phyloP scores from a whole-genome alignment of 1,140 invertebrate genomes.

The Chymomyza costata region DNA sequence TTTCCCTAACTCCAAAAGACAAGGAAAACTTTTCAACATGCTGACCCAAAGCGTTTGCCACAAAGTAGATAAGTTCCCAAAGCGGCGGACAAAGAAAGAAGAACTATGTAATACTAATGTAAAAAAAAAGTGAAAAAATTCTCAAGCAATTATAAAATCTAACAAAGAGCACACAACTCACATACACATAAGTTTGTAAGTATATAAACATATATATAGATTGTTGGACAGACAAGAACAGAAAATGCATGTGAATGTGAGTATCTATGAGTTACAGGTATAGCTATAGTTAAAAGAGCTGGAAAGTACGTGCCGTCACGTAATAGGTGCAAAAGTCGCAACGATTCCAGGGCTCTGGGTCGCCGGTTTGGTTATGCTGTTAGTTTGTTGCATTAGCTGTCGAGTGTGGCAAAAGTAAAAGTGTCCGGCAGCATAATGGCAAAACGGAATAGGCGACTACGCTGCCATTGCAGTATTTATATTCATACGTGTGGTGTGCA shows the following conservation, averaged over 20 bases:
- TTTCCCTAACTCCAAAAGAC: no score
- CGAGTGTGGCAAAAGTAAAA: constrained; percentile 44
- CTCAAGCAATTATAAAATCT: constrained; percentile 64
- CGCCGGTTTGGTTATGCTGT: no score
- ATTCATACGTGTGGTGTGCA: constrained; percentile 49
- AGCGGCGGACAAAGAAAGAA: constrained; percentile 9
- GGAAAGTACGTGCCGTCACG: constrained; percentile 43
- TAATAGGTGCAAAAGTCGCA: constrained; percentile 13
- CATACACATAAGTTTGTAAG: constrained; percentile 27
- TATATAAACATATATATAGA: no score
- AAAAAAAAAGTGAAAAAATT: constrained; percentile 36
- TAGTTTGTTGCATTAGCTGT: constrained; percentile 5
- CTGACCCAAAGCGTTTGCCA: constrained; percentile 60
- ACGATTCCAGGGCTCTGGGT: no score
- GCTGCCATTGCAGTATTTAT: constrained; percentile 24
- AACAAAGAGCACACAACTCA: constrained; percentile 18
- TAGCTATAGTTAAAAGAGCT: no score
- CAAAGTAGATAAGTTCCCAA: constrained; percentile 37
- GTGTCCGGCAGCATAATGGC: no score
- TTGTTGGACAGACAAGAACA: constrained; percentile 11
- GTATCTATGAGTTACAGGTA: no score
- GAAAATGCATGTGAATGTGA: no score
- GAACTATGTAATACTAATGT: no score
- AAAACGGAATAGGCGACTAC: constrained; percentile 22
- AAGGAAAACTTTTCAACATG: constrained; percentile 31